Evolutionary conservation across 2,797 vertebrate genomes (phyloP), one percentile per base, ranked within the genome.

Genomic region (Loris lydekkerianus): DNA sequence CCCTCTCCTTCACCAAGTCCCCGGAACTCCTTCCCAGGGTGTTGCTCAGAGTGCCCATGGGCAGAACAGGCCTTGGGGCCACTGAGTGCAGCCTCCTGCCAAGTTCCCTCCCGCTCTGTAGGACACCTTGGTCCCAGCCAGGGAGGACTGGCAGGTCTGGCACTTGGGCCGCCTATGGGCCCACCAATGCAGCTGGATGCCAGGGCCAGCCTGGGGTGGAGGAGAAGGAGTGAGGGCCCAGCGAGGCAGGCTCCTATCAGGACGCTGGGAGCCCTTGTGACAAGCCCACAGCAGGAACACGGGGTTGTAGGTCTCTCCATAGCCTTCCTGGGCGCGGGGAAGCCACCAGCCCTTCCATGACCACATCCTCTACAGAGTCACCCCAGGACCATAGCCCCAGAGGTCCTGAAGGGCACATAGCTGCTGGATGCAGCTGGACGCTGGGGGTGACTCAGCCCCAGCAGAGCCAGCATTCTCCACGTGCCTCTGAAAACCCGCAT

Each of bases 201-300:
- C 1, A 34, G n/a, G 58, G 31, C 40, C 86, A 11, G 69, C 46
- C 63, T 1, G 3, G 43, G 80, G 86, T 73, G 3, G 13, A 21
- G 0, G 73, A 10, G 70, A 43, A 21, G 5, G 18, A 75, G 72
- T 27, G 1, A 5, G 86, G 10, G 11, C 14, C 25, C 76, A 10
- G 0, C 0, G 0, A 58, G 56, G 31, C 76, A 40, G 49, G 60
- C 69, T 15, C 15, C 60, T 14, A 37, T 34, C 7, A 7, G 1
- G 2, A 1, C 0, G 1, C 10, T 20, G 3, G 31, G 18, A 0
- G 0, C 0, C 25, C 61, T 58, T 21, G 0, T 23, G 23, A 23
- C 4, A 61, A 65, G 58, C 40, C 69, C 60, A 3, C 0, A 0
- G 31, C 43, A 27, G 25, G 40, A 46, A 75, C 14, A 27, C 2